A percentile compares a stretch with the other conserved stretches of the same genome.
Evolutionary conservation across 2,797 vertebrate genomes (phyloP).

Genomic region (Schizothorax lantsangensis): DNA sequence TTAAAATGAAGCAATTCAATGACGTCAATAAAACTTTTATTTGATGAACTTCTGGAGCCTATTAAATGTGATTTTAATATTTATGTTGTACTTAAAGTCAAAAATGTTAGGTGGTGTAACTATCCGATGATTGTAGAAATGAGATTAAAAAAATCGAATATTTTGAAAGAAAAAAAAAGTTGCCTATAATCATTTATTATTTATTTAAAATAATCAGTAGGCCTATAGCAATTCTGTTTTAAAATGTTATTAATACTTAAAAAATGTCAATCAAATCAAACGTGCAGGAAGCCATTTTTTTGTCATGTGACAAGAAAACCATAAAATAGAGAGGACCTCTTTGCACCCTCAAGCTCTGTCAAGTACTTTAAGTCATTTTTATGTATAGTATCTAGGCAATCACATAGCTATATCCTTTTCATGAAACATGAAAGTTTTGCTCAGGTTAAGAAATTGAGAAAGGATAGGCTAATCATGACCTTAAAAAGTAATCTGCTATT

Average conservation of each 20-base stretch:
- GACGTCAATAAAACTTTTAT: not conserved
- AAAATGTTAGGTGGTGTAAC: not conserved
- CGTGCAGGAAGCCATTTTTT: not conserved
- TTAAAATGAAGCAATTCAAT: not conserved
- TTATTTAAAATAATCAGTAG: not conserved
- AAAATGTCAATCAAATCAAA: not conserved
- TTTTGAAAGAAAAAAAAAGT: not conserved
- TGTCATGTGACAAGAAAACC: slow-evolving; percentile 7
- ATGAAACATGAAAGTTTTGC: not conserved
- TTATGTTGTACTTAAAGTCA: not conserved
- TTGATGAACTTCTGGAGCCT: not conserved
- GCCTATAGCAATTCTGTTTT: not conserved
- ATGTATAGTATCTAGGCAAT: not conserved
- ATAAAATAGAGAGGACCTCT: not conserved
- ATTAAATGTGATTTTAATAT: not conserved
- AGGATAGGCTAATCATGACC: too few species aligned
- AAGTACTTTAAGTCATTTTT: not conserved
- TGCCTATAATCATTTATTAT: not conserved
- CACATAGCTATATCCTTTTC: not conserved
- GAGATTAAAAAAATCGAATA: not conserved
- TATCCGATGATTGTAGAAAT: not conserved
- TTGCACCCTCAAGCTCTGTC: not conserved
- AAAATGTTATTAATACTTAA: not conserved
- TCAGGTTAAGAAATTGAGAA: not conserved
- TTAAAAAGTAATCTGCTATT: not conserved